Conservation (phyloP, 2,113 vertebrate genomes). For the zebrafish (Danio rerio) region GRCz12tu NC_133192.1:30033001-30033500, state of each 20-base stretch:
- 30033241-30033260: not conserved
- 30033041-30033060: no score
- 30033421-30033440: conserved; percentile 98
- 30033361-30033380: conserved; percentile 23
- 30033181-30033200: no score
- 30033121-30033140: no score
- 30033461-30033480: conserved; percentile 92
- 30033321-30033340: not conserved
- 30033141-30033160: no score
- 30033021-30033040: no score
- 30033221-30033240: not conserved
- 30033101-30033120: no score
- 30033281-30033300: not conserved
- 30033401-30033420: conserved; percentile 95
- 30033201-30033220: no score
- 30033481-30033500: conserved; percentile 97
- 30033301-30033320: not conserved
- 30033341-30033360: not conserved
- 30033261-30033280: not conserved
- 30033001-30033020: no score
- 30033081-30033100: no score
- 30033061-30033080: no score
- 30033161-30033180: no score
- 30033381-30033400: conserved; percentile 96
- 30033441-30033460: conserved; percentile 97